Evolutionary conservation across 1,140 invertebrate genomes (phyloP).

Genomic region (Saccostrea cuccullata): DNA sequence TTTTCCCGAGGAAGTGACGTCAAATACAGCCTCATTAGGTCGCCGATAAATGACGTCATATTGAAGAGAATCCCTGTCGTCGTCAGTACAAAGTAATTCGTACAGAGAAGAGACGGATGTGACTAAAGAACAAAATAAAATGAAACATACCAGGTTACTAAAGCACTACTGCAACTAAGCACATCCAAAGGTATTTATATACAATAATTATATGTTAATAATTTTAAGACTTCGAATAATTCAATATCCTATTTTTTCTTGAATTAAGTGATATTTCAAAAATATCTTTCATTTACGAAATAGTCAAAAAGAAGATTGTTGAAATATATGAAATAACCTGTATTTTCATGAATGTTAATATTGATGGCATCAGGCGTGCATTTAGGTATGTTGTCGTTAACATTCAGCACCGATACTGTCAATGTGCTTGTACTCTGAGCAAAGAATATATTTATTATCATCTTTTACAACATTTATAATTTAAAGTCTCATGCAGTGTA

Average conservation of each 20-base stretch:
- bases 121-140: neutral
- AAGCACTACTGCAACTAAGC: no score
- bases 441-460: neutral
- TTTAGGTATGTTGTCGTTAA: slow-evolving; percentile 30
- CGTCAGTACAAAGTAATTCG: neutral
- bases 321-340: slow-evolving; percentile 23
- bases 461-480: neutral
- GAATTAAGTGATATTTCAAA: no score
- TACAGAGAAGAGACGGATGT: neutral
- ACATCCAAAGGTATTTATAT: neutral
- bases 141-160: neutral
- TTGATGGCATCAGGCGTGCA: neutral
- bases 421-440: slow-evolving; percentile 4
- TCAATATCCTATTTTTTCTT: neutral
- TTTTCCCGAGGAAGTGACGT: neutral
- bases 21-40: neutral
- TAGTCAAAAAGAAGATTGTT: neutral
- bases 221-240: neutral
- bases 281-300: neutral
- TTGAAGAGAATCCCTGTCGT: neutral
- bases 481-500: neutral
- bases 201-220: neutral
- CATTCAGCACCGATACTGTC: neutral
- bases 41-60: neutral
- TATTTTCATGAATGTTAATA: slow-evolving; percentile 8